Percentiles rank a stretch among this genome's conserved stretches.
Conservation (phyloP, 1,140 invertebrate species). For the Carposina sasakii region DNA sequence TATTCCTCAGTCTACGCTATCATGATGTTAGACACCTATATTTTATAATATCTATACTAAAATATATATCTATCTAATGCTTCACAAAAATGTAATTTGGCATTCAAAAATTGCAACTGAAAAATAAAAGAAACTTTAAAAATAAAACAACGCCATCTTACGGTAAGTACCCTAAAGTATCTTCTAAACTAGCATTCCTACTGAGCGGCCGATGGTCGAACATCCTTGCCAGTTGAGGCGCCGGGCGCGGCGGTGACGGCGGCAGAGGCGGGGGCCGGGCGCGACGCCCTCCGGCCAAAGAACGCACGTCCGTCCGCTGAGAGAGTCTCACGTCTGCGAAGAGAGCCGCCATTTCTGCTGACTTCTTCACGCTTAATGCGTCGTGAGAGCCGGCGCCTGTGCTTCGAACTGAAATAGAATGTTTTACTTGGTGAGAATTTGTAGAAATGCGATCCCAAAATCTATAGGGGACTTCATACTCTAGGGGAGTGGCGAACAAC, state of each 20-base stretch:
- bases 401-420: conserved; percentile 66
- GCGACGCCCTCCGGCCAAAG: conserved; percentile 41
- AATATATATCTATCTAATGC: no score
- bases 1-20: no score
- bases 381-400: conserved; percentile 78
- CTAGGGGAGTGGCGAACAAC: no score
- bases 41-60: no score
- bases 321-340: conserved; percentile 82
- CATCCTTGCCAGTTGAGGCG: conserved; percentile 38
- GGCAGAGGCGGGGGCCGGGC: conserved; percentile 17
- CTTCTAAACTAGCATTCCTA: conserved; percentile 58
- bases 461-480: no score
- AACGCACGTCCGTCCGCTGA: conserved; percentile 68
- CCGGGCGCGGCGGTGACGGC: conserved; percentile 17
- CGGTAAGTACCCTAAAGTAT: conserved; percentile 65
- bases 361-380: conserved; percentile 88
- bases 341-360: conserved; percentile 88
- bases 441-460: no score
- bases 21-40: no score
- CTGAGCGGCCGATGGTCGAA: conserved; percentile 51
- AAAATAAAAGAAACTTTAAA: no score
- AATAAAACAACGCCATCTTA: no score
- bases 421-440: no score
- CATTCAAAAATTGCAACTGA: no score
- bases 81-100: no score